A percentile compares a stretch with the other conserved stretches of the same genome.
Evolutionary conservation across 2,888 invertebrate genomes (phyloP).

Genomic region (Limnephilus rhombicus): DNA sequence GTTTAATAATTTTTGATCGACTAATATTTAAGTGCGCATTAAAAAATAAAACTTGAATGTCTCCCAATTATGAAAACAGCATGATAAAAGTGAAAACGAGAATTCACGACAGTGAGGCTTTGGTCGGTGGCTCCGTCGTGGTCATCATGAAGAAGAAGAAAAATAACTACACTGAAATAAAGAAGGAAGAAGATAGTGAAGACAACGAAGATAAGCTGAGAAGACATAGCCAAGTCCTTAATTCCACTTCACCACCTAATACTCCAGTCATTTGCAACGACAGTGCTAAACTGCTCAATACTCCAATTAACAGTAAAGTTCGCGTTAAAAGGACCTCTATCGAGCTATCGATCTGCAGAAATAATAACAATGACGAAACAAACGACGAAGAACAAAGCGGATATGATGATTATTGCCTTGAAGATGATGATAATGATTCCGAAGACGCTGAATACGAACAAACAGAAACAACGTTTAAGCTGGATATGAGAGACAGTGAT

Average conservation of each 20-base stretch:
- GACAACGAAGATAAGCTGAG: background rate
- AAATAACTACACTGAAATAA: background rate
- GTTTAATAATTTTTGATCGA: background rate
- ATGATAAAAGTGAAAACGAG: conserved; percentile 44
- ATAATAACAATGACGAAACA: background rate
- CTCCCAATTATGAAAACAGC: conserved; percentile 33
- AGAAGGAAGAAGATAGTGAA: background rate
- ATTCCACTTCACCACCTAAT: background rate
- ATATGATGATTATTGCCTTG: background rate
- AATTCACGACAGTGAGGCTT: conserved; percentile 45
- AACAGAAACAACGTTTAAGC: background rate
- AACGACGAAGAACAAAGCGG: background rate
- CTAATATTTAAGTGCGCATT: background rate
- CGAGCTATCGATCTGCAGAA: background rate
- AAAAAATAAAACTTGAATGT: conserved; percentile 13
- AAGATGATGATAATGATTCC: background rate
- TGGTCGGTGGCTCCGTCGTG: conserved; percentile 34
- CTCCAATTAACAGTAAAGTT: background rate
- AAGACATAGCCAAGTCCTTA: conserved; percentile 22
- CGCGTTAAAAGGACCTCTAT: background rate
- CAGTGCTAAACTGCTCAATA: conserved; percentile 10
- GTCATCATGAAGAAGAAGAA: conserved; percentile 32
- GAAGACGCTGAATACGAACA: background rate
- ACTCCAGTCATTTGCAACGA: conserved; percentile 8
- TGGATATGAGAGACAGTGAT: background rate